phyloP scores from a whole-genome alignment of 2,888 invertebrate genomes.

The Hypolimnas misippus region DNA sequence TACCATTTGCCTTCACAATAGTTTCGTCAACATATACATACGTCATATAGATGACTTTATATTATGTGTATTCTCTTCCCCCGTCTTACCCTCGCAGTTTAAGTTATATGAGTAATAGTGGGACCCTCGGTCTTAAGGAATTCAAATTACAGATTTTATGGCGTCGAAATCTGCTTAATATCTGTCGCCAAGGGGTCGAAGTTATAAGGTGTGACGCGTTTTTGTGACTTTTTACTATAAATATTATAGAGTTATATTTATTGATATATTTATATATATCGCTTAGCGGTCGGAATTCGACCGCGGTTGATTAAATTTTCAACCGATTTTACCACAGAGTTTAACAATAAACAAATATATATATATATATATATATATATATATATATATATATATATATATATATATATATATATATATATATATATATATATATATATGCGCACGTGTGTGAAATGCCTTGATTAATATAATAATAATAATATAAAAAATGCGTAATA shows the following conservation, averaged over 20 bases:
- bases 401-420: too few species aligned
- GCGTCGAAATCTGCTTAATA: conserved; percentile 77
- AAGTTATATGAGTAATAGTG: conserved; percentile 52
- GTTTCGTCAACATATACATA: neutral
- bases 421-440: too few species aligned
- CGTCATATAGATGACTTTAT: neutral
- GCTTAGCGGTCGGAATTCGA: too few species aligned
- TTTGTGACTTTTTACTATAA: conserved; percentile 13
- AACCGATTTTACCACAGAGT: too few species aligned
- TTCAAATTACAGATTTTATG: conserved; percentile 82
- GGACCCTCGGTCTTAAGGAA: conserved; percentile 67
- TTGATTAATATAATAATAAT: too few species aligned
- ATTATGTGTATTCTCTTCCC: conserved; percentile 25
- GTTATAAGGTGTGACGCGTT: conserved; percentile 20
- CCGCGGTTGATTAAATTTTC: too few species aligned
- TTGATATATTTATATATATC: neutral
- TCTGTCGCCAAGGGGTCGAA: conserved; percentile 49
- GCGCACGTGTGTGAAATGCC: too few species aligned
- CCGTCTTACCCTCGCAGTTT: conserved; percentile 47
- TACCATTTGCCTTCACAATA: too few species aligned
- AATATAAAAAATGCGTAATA: too few species aligned
- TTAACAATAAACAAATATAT: too few species aligned
- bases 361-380: too few species aligned
- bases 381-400: too few species aligned
- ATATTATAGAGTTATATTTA: neutral